Evolutionary conservation across 2,113 vertebrate species (phyloP), one percentile per base, ranked within the genome.

Genomic region (Brienomyrus longianalis): DNA sequence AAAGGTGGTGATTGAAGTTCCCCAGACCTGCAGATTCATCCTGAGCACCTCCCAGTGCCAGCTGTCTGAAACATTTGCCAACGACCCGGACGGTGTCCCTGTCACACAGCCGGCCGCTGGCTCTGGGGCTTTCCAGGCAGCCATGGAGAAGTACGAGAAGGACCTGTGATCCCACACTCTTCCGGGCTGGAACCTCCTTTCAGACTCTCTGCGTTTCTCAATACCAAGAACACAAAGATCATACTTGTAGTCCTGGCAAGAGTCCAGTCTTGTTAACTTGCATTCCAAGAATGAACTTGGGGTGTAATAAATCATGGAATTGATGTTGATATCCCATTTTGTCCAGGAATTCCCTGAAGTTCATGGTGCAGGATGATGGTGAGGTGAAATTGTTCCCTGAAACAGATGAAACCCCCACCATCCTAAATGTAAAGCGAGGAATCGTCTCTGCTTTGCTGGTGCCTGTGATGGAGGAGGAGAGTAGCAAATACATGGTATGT

Each of bases 391-490:
- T 99, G 6, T 98, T 95, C 92, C 96, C 98, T 1, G 95, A 97
- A 89, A 92, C 95, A 0, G 95, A 95, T 5, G 98, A 99, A 77
- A 92, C 96, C 0, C 83, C 91, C 50, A 96, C 96, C 91, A 96
- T 98, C 89, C 93, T 99, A 83, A 99, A 99, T 94, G 94, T 99
- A 94, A 99, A 99, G 94, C 97, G 97, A 87, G 98, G 98, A 89
- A 97, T 99, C 50, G 90, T 99, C 74, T 97, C 98, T 47, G 93
- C 97, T 52, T 96, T 99, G 9, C 93, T 99, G 9, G 96, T 96
- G 90, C 98, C 97, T 87, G 91, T 90, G 0, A 95, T 97, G 91
- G 96, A 95, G 0, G 93, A 93, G 85, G 95, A 95, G 70, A 93
- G 90, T 1, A 56, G 92, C 17, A 93, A 94, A 86, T 91, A 91